Conservation (phyloP, 2,888 invertebrate genomes). For the Diloba caeruleocephala region DNA sequence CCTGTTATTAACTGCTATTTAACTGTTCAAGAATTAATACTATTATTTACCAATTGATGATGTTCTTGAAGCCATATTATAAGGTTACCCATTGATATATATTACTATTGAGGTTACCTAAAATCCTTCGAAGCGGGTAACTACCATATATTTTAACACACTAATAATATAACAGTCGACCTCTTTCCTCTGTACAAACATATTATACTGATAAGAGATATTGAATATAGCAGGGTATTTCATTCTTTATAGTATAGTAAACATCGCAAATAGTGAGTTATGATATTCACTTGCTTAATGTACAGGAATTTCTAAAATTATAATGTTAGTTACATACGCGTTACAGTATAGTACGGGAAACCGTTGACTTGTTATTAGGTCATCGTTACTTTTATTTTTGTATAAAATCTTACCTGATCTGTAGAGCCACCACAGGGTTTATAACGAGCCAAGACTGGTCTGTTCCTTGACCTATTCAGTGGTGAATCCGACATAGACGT, state of each 20-base stretch:
- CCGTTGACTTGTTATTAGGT: conserved; percentile 12
- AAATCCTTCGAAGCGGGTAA: conserved; percentile 5
- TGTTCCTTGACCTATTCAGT: conserved; percentile 76
- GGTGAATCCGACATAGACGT: conserved; percentile 81
- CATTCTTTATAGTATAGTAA: too few species aligned
- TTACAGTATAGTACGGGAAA: conserved; percentile 29
- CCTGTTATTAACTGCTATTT: conserved; percentile 1
- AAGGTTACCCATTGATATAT: too few species aligned
- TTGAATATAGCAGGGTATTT: conserved; percentile 5
- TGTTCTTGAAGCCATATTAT: background rate
- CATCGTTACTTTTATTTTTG: conserved; percentile 14
- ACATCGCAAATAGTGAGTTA: too few species aligned
- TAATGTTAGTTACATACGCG: background rate
- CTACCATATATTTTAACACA: conserved; percentile 8
- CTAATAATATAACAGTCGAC: conserved; percentile 46
- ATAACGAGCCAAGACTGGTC: conserved; percentile 83
- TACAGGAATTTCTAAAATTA: background rate
- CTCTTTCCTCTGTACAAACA: conserved; percentile 41
- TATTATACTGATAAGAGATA: conserved; percentile 30
- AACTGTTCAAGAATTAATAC: too few species aligned
- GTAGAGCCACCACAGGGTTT: conserved; percentile 68
- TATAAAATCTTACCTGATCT: conserved; percentile 74
- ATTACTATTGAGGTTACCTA: too few species aligned
- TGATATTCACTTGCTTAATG: background rate
- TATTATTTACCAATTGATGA: background rate